These are phyloP conservation scores for Beroe forskalii DNA, from an alignment of 37 sponge, comb jelly and placozoan species.

Conservation along the genomic window DNA sequence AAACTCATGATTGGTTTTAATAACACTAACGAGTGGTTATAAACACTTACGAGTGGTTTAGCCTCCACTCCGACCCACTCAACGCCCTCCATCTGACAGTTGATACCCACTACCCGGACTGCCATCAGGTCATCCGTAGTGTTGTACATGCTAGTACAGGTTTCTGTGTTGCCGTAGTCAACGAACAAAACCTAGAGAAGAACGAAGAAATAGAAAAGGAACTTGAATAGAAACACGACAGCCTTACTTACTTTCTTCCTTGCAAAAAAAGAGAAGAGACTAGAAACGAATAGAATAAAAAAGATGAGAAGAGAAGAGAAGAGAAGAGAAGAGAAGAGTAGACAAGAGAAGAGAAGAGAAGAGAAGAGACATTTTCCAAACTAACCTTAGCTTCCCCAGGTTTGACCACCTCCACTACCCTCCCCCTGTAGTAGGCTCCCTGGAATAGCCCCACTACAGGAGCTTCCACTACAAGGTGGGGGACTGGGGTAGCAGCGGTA, in stretches of 20 bases:
- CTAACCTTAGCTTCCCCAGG: neutral
- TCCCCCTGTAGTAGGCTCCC: conserved; percentile 17
- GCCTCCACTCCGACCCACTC: conserved; percentile 35
- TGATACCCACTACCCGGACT: neutral
- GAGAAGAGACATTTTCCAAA: neutral
- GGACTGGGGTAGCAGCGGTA: neutral
- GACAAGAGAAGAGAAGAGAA: neutral
- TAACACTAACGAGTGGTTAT: neutral
- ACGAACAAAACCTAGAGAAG: conserved; percentile 26
- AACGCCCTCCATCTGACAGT: conserved; percentile 27
- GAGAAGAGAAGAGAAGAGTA: neutral
- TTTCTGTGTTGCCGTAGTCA: conserved; percentile 35
- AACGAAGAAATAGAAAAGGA: too few species aligned
- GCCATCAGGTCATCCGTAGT: neutral
- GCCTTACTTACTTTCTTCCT: too few species aligned
- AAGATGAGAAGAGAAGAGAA: neutral
- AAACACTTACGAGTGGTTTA: neutral
- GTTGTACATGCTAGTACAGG: neutral
- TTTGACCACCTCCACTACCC: neutral
- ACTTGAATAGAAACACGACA: too few species aligned
- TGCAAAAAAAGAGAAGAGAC: too few species aligned
- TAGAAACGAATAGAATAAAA: neutral
- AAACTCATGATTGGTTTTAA: too few species aligned
- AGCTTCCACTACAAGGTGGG: neutral
- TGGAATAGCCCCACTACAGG: conserved; percentile 18